phyloP scores from a whole-genome alignment of 2,113 vertebrate genomes.

The Cheirogaleus medius region DNA sequence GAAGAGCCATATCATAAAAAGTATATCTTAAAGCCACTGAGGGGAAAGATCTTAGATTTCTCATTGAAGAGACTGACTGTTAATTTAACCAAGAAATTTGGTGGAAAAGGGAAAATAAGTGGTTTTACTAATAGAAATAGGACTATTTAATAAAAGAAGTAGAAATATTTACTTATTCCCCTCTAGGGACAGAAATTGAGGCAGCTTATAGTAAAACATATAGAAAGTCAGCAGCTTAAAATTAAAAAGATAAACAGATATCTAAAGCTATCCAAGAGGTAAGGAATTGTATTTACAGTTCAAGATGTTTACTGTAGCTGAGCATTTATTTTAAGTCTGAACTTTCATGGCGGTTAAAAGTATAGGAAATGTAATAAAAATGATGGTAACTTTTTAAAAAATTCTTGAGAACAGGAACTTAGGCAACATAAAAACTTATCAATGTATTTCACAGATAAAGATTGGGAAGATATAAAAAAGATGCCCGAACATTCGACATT shows the following conservation, averaged over 20 bases:
- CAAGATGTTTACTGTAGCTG: background rate
- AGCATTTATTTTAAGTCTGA: background rate
- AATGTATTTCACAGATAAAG: slow-evolving; percentile 92
- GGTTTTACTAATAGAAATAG: slow-evolving; percentile 21
- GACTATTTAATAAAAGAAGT: background rate
- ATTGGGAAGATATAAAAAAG: slow-evolving; percentile 99
- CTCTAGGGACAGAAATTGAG: background rate
- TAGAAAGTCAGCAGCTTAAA: background rate
- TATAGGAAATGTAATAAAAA: slow-evolving; percentile 13
- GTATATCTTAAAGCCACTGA: background rate
- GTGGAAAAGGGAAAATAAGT: background rate
- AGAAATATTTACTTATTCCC: background rate
- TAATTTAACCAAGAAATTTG: slow-evolving; percentile 18
- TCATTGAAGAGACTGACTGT: background rate
- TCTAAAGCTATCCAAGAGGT: background rate
- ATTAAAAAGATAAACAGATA: background rate
- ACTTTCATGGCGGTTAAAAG: background rate
- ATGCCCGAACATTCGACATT: slow-evolving; percentile 99
- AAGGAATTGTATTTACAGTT: background rate
- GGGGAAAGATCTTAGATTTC: background rate
- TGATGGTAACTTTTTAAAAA: slow-evolving; percentile 32
- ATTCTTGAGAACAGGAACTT: slow-evolving; percentile 48
- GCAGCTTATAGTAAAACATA: background rate
- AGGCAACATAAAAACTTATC: slow-evolving; percentile 69
- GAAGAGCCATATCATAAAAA: background rate